Conservation (phyloP, 1,140 invertebrate species). For the Saxidomus purpurata region DNA sequence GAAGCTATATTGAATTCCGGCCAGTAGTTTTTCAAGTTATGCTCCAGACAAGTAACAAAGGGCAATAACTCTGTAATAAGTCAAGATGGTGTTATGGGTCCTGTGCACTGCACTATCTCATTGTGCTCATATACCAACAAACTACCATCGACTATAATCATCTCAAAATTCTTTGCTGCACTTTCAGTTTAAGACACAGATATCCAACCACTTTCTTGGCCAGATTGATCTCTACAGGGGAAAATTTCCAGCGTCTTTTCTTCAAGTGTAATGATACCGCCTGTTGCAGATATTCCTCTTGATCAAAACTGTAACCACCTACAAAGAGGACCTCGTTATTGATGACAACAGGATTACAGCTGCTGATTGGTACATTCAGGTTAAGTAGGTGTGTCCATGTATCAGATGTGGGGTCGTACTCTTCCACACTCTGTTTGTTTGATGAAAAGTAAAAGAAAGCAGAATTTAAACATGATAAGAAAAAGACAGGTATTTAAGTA, state of each 20-base stretch:
- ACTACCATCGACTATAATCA: too few species aligned
- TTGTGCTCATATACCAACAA: too few species aligned
- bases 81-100: too few species aligned
- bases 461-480: too few species aligned
- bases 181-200: not conserved
- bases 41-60: too few species aligned
- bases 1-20: too few species aligned
- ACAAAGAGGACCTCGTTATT: not conserved
- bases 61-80: too few species aligned
- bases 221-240: not conserved
- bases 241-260: not conserved
- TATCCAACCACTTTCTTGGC: not conserved
- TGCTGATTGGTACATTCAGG: not conserved
- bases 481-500: too few species aligned
- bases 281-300: not conserved
- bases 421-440: not conserved
- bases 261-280: not conserved
- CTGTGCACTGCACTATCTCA: too few species aligned
- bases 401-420: not conserved
- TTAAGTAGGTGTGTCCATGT: not conserved
- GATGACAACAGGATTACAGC: not conserved
- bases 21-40: too few species aligned
- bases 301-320: constrained; percentile 16
- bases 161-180: not conserved
- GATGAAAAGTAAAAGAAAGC: not conserved